phyloP scores from a whole-genome alignment of 2,888 invertebrate species.

The Orchestes rusci region DNA sequence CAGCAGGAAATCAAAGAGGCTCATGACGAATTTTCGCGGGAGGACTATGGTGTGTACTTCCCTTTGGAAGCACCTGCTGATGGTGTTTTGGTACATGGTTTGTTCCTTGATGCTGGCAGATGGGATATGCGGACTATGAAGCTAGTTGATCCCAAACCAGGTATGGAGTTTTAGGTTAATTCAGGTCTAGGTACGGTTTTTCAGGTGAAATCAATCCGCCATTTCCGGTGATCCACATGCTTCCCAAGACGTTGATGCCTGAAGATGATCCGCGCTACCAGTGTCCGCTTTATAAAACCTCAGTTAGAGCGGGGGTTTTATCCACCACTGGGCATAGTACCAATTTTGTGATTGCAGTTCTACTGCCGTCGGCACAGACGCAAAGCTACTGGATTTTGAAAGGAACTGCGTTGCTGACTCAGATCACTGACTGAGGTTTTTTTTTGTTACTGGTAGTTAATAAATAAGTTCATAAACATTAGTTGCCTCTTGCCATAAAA shows the following conservation, averaged over 20 bases:
- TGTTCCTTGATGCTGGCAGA: conserved; percentile 82
- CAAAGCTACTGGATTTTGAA: conserved; percentile 82
- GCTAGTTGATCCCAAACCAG: conserved; percentile 72
- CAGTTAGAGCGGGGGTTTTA: conserved; percentile 75
- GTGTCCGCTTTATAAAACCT: conserved; percentile 83
- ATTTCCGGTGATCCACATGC: conserved; percentile 60
- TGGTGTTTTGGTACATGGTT: conserved; percentile 69
- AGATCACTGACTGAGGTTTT: conserved; percentile 68
- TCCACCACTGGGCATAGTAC: conserved; percentile 93
- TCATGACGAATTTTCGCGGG: conserved; percentile 33
- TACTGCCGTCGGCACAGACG: conserved; percentile 57
- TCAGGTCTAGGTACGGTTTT: too few species aligned
- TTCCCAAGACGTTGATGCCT: conserved; percentile 57
- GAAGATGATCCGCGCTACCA: conserved; percentile 59
- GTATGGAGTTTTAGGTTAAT: too few species aligned
- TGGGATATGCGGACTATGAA: conserved; percentile 64
- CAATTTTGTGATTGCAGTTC: conserved; percentile 78
- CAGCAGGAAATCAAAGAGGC: conserved; percentile 60
- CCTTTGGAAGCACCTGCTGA: conserved; percentile 52
- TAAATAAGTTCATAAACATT: too few species aligned
- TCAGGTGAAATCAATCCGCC: conserved; percentile 69
- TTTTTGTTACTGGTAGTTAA: too few species aligned
- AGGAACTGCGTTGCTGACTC: conserved; percentile 80
- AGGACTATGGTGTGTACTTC: conserved; percentile 49
- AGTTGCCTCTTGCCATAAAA: too few species aligned